phyloP scores from a whole-genome alignment of 2,113 vertebrate species.

The Lucifuga dentata region DNA sequence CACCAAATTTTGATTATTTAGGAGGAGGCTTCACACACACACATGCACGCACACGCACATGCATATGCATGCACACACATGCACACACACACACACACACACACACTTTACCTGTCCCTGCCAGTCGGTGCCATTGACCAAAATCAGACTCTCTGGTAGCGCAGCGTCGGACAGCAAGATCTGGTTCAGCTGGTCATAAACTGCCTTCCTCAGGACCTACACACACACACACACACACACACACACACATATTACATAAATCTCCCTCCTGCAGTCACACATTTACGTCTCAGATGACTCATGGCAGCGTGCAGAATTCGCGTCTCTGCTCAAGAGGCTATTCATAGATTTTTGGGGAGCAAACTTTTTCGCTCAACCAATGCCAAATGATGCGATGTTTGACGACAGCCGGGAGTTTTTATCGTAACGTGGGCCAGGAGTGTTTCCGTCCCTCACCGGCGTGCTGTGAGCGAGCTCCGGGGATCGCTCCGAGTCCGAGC shows the following conservation, averaged over 20 bases:
- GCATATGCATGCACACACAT: too few species aligned
- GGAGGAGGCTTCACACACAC: background rate
- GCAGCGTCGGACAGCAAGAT: slow-evolving; percentile 86
- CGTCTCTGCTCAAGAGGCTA: slow-evolving; percentile 33
- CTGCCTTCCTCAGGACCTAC: slow-evolving; percentile 87
- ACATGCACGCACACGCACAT: background rate
- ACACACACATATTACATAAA: slow-evolving; percentile 19
- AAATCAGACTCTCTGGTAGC: slow-evolving; percentile 88
- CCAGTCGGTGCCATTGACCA: slow-evolving; percentile 75
- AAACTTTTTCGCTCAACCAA: too few species aligned
- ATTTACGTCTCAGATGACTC: slow-evolving; percentile 61
- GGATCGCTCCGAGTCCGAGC: slow-evolving; percentile 90
- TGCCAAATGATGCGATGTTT: too few species aligned
- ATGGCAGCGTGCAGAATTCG: slow-evolving; percentile 67
- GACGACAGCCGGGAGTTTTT: too few species aligned
- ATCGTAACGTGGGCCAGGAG: too few species aligned
- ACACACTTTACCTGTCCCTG: slow-evolving; percentile 73
- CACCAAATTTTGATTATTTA: background rate
- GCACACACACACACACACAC: slow-evolving; percentile 3
- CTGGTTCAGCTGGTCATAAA: slow-evolving; percentile 92
- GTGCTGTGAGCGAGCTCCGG: slow-evolving; percentile 88
- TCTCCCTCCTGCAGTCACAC: slow-evolving; percentile 16
- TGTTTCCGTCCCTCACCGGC: slow-evolving; percentile 75
- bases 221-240: slow-evolving; percentile 43
- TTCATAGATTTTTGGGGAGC: slow-evolving; percentile 37